Evolutionary conservation across 2,797 vertebrate genomes (phyloP).

Genomic region (Potorous gilbertii): DNA sequence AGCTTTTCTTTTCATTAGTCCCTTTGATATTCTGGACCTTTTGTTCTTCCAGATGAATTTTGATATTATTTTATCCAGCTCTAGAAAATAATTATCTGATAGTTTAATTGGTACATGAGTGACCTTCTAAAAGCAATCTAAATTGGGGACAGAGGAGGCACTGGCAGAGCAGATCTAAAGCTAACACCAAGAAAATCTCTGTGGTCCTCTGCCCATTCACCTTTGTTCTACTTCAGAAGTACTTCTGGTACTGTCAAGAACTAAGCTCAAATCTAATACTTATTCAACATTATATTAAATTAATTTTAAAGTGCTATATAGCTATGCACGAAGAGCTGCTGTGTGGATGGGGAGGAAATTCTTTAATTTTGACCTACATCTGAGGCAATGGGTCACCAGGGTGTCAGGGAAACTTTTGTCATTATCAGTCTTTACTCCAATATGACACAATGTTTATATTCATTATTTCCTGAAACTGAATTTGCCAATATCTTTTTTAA

Average conservation of each 20-base stretch:
- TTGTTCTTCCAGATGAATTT: no score
- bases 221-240: neutral
- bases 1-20: no score
- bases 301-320: neutral
- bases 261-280: neutral
- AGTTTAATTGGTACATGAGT: no score
- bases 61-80: no score
- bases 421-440: neutral
- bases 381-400: neutral
- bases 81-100: no score
- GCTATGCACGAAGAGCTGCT: neutral
- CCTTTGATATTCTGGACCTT: no score
- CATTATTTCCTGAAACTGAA: neutral
- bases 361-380: neutral
- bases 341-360: neutral
- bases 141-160: neutral
- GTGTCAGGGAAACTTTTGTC: neutral
- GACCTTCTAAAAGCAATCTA: conserved; percentile 20
- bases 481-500: neutral
- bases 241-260: neutral
- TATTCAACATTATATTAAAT: conserved; percentile 10
- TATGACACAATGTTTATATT: neutral
- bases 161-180: neutral
- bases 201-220: neutral
- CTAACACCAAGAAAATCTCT: neutral